Evolutionary conservation across 2,888 invertebrate species (phyloP), one percentile per base, ranked within the genome.

Genomic region (Aphrophora alni): DNA sequence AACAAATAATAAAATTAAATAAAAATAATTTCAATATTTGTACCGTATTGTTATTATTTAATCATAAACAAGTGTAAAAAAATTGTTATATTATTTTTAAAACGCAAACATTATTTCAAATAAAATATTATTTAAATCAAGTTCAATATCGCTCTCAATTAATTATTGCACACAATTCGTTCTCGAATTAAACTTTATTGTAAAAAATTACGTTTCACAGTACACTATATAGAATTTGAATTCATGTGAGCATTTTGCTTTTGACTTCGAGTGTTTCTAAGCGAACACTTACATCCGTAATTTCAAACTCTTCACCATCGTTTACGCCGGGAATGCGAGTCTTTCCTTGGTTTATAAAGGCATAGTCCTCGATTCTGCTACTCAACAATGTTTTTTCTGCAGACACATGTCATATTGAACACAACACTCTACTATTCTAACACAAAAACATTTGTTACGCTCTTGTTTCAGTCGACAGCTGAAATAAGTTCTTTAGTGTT

Each of bases 251-350:
- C n/a, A n/a, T 0, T 59, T 59, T 44, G 44, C 44, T 14, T 44
- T 44, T 44, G 44, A 33, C 2, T 44, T 44, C 17, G 12, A 44
- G 12, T 44, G 44, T 44, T 14, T 21, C 59, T 21, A 44, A 44
- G 33, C 33, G 3, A 59, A n/a, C 87, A 95, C 95, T 95, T 95
- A 95, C 95, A 90, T 95, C 94, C 88, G 95, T 95, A 88, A 92
- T 90, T 89, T 92, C 92, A 92, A 96, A 95, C 90, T 97, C 96
- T 89, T 93, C 94, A 87, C 91, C 93, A 91, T 98, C 98, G 92
- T 98, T 97, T 90, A 98, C 94, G 89, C 95, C 95, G 89, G 97
- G 97, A 89, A 98, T 97, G 90, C 94, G 93, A 88, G 94, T 95
- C 92, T 95, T 96, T 90, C 98, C 97, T 92, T 97, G 97, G 91